phyloP scores from a whole-genome alignment of 2,888 invertebrate genomes.

The Pseudanteris insignis region DNA sequence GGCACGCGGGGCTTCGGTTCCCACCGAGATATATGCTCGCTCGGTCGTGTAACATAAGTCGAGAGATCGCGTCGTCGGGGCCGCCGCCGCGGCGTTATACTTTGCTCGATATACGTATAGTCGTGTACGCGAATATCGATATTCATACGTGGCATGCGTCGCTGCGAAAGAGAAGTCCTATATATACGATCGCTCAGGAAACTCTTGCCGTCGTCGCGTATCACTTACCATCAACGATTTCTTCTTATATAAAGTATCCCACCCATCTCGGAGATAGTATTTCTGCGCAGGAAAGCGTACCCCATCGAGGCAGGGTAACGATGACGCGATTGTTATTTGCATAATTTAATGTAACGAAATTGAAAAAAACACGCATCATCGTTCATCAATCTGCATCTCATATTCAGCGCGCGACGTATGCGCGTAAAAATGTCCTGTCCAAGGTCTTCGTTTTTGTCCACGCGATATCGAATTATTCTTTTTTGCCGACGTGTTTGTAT shows the following conservation, averaged over 20 bases:
- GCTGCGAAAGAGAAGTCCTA: slow-evolving; percentile 60
- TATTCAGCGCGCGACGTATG: slow-evolving; percentile 2
- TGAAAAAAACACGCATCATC: slow-evolving; percentile 32
- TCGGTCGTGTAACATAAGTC: slow-evolving; percentile 65
- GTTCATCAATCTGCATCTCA: slow-evolving; percentile 10
- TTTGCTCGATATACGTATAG: slow-evolving; percentile 50
- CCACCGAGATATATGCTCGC: slow-evolving; percentile 66
- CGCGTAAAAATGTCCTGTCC: slow-evolving; percentile 11
- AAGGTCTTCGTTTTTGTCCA: too few relatives aligned
- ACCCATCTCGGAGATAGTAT: slow-evolving; percentile 44
- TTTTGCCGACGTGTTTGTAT: too few relatives aligned
- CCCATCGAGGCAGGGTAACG: slow-evolving; percentile 13
- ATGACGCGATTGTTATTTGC: slow-evolving; percentile 34
- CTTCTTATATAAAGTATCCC: slow-evolving; percentile 57
- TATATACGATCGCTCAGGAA: slow-evolving; percentile 61
- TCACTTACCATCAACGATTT: slow-evolving; percentile 64
- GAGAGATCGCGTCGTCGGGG: slow-evolving; percentile 59
- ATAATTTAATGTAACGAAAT: slow-evolving; percentile 39
- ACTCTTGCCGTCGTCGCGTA: slow-evolving; percentile 59
- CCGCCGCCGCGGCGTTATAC: slow-evolving; percentile 58
- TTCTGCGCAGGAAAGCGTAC: slow-evolving; percentile 35
- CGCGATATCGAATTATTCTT: too few relatives aligned
- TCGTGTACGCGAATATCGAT: slow-evolving; percentile 44
- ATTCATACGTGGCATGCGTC: slow-evolving; percentile 46
- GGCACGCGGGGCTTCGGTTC: slow-evolving; percentile 64